Percentiles rank a stretch among this genome's conserved stretches.
Conservation (phyloP, 2,113 vertebrate genomes). For the Fulmarus glacialis region DNA sequence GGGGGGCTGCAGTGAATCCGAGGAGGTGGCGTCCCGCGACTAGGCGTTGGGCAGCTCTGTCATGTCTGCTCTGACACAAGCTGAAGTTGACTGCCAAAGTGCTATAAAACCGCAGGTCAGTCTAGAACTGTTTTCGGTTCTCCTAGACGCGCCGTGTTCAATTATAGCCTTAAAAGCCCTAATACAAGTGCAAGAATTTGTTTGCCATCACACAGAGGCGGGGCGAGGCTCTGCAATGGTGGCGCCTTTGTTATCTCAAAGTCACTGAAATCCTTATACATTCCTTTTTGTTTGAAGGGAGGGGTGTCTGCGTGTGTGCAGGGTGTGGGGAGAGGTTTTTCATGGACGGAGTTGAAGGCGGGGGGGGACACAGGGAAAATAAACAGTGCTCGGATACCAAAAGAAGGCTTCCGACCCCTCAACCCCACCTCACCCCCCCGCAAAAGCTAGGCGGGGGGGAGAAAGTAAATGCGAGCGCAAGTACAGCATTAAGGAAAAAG, state of each 20-base stretch:
- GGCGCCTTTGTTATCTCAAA: slow-evolving; percentile 85
- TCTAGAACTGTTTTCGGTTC: slow-evolving; percentile 88
- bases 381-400: not conserved
- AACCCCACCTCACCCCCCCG: not conserved
- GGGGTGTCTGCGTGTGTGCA: not conserved
- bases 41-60: slow-evolving; percentile 77
- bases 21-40: slow-evolving; percentile 80
- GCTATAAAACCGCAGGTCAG: slow-evolving; percentile 92
- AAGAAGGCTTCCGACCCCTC: not conserved
- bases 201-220: slow-evolving; percentile 90
- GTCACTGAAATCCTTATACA: slow-evolving; percentile 79
- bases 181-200: slow-evolving; percentile 92
- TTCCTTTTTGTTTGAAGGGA: slow-evolving; percentile 68
- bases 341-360: not conserved
- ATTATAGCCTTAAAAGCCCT: slow-evolving; percentile 92
- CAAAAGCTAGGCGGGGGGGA: not conserved
- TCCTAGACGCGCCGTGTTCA: slow-evolving; percentile 87
- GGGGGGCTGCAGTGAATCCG: slow-evolving; percentile 63
- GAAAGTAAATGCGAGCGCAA: not conserved
- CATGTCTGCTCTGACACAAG: slow-evolving; percentile 80
- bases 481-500: not conserved
- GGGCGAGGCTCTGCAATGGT: slow-evolving; percentile 82
- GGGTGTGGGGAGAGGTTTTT: slow-evolving; percentile 10
- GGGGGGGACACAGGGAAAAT: not conserved
- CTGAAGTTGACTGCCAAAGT: slow-evolving; percentile 87